Evolutionary conservation across 2,888 invertebrate species (phyloP), one percentile per base, ranked within the genome.

Genomic region (Tuta absoluta): DNA sequence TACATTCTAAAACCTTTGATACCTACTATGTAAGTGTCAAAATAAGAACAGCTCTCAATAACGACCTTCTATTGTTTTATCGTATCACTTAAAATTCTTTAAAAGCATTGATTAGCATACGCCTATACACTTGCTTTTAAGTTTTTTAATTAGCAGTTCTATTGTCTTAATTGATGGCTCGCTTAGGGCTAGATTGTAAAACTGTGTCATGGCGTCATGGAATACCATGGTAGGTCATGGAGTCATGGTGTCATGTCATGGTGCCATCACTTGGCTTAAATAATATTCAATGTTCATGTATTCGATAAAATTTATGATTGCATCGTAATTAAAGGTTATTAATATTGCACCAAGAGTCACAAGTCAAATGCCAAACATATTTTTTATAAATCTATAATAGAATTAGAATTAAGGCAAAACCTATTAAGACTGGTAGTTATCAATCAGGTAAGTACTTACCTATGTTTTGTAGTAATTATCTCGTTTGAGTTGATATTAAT

Each of bases 61-160:
- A 5, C 7, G 23, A 61, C 49, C 49, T 61, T 61, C 24, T 28
- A 19, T 41, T 49, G 58, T 58, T 37, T 14, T 37, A 21, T 10
- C 17, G 37, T 11, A 24, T 12, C 33, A 48, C n/a, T 51, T 17
- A 56, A 63, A 63, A 63, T 56, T 41, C 63, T 51, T 17, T 63
- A 63, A 63, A 63, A 63, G 56, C 63, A 23, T 23, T 53, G 23
- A 56, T 63, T 63, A 63, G 21, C 63, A 63, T 41, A 56, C 56
- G 41, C 63, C 63, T 33, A 63, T 24, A 41, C 49, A 10, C 8
- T 33, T 49, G 4, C 7, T 41, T 24, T 41, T 38, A 17, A 19
- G 7, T 14, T n/a, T 61, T 61, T 33, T 61, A 61, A 61, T 61
- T 61, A 61, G 33, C 24, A 33, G n/a, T 45, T 60, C 48, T 33